Conservation (phyloP, 2,888 invertebrate genomes). For the Tenthredo mesomela region DNA sequence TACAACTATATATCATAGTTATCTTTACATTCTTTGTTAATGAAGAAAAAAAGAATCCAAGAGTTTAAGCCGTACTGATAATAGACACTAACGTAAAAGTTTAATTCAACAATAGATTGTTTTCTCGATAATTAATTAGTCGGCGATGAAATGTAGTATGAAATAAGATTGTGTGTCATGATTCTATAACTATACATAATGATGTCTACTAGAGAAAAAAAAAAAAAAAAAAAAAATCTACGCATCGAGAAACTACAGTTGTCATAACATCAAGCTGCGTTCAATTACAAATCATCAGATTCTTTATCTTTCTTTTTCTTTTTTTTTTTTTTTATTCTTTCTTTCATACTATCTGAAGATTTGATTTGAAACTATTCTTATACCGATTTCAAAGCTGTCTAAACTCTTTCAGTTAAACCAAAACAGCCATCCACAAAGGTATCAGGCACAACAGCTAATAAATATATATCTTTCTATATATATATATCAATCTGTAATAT, state of each 20-base stretch:
- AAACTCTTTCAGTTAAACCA: constrained; percentile 54
- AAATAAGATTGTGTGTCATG: constrained; percentile 20
- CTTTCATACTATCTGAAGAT: not conserved
- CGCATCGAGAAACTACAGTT: constrained; percentile 11
- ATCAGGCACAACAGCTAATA: constrained; percentile 68
- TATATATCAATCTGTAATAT: constrained; percentile 41
- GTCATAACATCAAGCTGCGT: constrained; percentile 35
- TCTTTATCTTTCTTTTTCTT: no score
- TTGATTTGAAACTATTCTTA: constrained; percentile 18
- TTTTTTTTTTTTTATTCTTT: not conserved
- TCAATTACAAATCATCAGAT: not conserved
- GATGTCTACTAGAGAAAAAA: not conserved
- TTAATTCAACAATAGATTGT: not conserved
- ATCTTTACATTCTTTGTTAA: not conserved
- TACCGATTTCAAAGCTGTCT: constrained; percentile 28
- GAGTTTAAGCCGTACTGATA: not conserved
- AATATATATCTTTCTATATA: constrained; percentile 63
- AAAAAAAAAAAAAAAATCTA: not conserved
- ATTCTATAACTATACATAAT: constrained; percentile 26
- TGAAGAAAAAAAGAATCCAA: not conserved
- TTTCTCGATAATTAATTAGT: not conserved
- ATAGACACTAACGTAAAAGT: not conserved
- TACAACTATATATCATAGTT: not conserved
- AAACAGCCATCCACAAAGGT: constrained; percentile 57
- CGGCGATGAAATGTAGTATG: not conserved